A percentile compares a stretch with the other conserved stretches of the same genome.
phyloP scores from a whole-genome alignment of 2,797 vertebrate species.

The Scleropages formosus region DNA sequence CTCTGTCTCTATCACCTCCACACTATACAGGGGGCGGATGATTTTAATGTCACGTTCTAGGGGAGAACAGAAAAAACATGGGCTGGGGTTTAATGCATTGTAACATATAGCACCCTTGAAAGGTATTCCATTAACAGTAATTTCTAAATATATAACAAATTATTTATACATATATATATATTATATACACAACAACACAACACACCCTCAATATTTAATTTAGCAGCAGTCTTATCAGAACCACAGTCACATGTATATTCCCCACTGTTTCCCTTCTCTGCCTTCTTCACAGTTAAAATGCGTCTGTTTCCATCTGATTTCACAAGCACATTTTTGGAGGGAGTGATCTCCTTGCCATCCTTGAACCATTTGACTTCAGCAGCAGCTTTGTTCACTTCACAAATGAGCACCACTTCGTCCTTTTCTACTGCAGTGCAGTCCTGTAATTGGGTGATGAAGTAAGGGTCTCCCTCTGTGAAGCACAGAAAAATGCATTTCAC shows the following conservation, averaged over 20 bases:
- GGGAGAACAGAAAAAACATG: slow-evolving; percentile 14
- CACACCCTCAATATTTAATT: slow-evolving; percentile 89
- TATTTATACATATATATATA: too few relatives aligned
- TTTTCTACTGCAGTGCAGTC: slow-evolving; percentile 82
- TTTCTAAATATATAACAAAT: slow-evolving; percentile 2
- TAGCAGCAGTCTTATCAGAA: slow-evolving; percentile 87
- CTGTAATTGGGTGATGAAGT: slow-evolving; percentile 85
- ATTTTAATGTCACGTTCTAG: slow-evolving; percentile 93
- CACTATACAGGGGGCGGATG: slow-evolving; percentile 83
- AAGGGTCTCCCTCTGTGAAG: slow-evolving; percentile 88
- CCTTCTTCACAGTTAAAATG: slow-evolving; percentile 84
- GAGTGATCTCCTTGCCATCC: slow-evolving; percentile 84
- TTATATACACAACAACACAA: not conserved
- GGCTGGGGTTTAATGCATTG: slow-evolving; percentile 2
- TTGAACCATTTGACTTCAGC: slow-evolving; percentile 95
- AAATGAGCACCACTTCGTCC: slow-evolving; percentile 85
- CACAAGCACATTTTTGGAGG: slow-evolving; percentile 84
- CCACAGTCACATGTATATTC: slow-evolving; percentile 91
- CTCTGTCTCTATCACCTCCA: slow-evolving; percentile 93
- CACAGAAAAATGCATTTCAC: slow-evolving; percentile 78
- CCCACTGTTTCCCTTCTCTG: slow-evolving; percentile 86
- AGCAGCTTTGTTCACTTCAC: slow-evolving; percentile 90
- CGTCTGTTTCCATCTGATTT: slow-evolving; percentile 86
- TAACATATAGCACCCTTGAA: too few relatives aligned
- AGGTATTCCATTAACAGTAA: not conserved